Base-by-base conservation (phyloP, 2,113 vertebrate genomes). In the Nestor notabilis region DNA sequence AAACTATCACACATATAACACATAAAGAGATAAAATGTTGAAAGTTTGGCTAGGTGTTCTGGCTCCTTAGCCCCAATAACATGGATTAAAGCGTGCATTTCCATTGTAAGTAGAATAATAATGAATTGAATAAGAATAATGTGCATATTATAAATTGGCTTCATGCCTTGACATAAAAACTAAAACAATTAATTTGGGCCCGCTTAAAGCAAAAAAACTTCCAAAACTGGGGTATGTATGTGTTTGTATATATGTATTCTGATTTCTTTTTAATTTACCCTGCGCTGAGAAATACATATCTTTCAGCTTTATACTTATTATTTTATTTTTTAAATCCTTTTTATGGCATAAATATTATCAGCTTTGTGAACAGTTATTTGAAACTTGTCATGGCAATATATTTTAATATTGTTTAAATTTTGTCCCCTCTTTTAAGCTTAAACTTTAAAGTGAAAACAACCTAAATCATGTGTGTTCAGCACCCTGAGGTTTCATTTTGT, bases 211-310 rank as follows among this genome's bases (percentile, higher is more conserved):
- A 82, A 79, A 87, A 80, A 52, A 43, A 15, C 5, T 21, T 24
- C 10, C 4, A 24, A 41, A 46, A 17, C 2, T 31, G 37, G 10
- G 5, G 0, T 49, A 31, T 33, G 1, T 43, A 19, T 56, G 16
- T 46, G 4, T 84, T 39, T 47, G 0, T 72, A 17, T 50, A 55
- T 17, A 8, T 52, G 23, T 52, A 43, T 87, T 95, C 58, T 64
- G 17, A 69, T 81, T 80, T 74, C 27, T 83, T 16, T 85, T 88
- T 71, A 43, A 82, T 60, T 90, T 74, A 44, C 14, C 31, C 14
- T 91, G 17, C 19, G 28, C 7, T 70, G 46, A 92, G 44, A 92
- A 93, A 55, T 2, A 39, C 1, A 0, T 33, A 11, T 49, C 12
- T 92, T 90, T 88, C n/a, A 53, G 14, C 8, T 70, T 83, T 49